A percentile compares a stretch with the other conserved stretches of the same genome.
phyloP scores from a whole-genome alignment of 2,888 invertebrate species.

The Amphimallon solstitiale region DNA sequence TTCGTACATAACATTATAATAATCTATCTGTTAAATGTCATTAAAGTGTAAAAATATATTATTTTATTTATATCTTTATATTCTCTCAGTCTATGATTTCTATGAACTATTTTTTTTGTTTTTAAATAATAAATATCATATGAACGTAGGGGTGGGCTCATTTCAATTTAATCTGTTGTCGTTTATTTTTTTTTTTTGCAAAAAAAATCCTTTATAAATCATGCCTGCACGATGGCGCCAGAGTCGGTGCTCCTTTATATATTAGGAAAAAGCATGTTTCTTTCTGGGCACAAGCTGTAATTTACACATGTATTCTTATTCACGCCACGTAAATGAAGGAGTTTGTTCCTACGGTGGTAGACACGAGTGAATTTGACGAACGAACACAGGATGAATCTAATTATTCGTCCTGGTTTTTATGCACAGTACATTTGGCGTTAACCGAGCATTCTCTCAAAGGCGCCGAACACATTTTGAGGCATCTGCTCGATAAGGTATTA shows the following conservation, averaged over 20 bases:
- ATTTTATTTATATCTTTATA: too few relatives aligned
- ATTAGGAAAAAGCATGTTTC: conserved; percentile 2
- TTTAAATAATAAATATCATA: too few relatives aligned
- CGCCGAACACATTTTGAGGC: conserved; percentile 37
- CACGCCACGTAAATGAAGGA: background rate
- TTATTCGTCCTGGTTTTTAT: conserved; percentile 46
- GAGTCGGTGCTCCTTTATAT: conserved; percentile 12
- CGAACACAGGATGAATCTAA: conserved; percentile 41
- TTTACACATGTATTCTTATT: conserved; percentile 11
- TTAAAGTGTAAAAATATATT: too few relatives aligned
- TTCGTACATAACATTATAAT: too few relatives aligned
- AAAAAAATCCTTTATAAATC: conserved; percentile 21
- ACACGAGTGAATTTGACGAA: background rate
- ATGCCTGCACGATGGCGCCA: conserved; percentile 10
- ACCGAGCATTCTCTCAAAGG: conserved; percentile 51
- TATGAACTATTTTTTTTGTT: too few relatives aligned
- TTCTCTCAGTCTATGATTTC: too few relatives aligned
- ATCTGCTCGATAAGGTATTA: conserved; percentile 21
- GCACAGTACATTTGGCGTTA: conserved; percentile 50
- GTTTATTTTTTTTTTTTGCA: background rate
- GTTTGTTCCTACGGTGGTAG: background rate
- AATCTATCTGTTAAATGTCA: too few relatives aligned
- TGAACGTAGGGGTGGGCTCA: too few relatives aligned
- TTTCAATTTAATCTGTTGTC: too few relatives aligned
- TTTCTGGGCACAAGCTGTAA: background rate